A percentile compares a stretch with the other conserved stretches of the same genome.
Conservation (phyloP, 2,888 invertebrate genomes). For the Pheosia gnoma region DNA sequence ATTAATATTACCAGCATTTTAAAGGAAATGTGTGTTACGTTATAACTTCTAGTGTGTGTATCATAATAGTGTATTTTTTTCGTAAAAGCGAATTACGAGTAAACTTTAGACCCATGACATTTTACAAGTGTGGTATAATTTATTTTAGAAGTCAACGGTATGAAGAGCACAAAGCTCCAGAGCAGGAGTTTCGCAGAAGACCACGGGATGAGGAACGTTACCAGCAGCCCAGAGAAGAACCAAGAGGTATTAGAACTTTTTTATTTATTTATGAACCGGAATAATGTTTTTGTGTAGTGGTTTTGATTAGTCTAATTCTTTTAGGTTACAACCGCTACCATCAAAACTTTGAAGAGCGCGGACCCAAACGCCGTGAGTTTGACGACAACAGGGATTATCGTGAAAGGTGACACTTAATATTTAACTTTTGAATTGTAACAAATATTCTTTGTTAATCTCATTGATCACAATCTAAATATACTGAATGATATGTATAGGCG, state of each 20-base stretch:
- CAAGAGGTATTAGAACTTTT: conserved; percentile 53
- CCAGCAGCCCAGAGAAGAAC: conserved; percentile 60
- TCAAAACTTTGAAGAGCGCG: conserved; percentile 64
- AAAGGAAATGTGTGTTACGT: too few species aligned
- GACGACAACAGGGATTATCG: conserved; percentile 63
- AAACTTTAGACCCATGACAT: too few species aligned
- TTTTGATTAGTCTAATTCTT: not conserved
- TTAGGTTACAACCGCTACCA: conserved; percentile 63
- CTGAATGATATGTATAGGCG: conserved; percentile 46
- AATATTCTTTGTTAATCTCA: not conserved
- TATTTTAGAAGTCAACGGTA: conserved; percentile 57
- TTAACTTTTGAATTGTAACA: not conserved
- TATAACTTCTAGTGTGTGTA: too few species aligned
- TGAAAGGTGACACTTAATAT: conserved; percentile 46
- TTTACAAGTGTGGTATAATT: not conserved
- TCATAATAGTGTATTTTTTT: too few species aligned
- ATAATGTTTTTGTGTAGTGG: not conserved
- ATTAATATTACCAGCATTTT: too few species aligned
- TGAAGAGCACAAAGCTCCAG: conserved; percentile 55
- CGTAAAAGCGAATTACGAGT: too few species aligned
- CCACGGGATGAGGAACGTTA: conserved; percentile 56
- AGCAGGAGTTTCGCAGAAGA: conserved; percentile 61
- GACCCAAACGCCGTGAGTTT: conserved; percentile 60
- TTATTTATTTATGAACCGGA: not conserved
- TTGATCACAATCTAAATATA: not conserved